These are phyloP conservation scores for Aleiodes testaceus DNA, from an alignment of 2,888 invertebrate genomes.

Conservation along the genomic window DNA sequence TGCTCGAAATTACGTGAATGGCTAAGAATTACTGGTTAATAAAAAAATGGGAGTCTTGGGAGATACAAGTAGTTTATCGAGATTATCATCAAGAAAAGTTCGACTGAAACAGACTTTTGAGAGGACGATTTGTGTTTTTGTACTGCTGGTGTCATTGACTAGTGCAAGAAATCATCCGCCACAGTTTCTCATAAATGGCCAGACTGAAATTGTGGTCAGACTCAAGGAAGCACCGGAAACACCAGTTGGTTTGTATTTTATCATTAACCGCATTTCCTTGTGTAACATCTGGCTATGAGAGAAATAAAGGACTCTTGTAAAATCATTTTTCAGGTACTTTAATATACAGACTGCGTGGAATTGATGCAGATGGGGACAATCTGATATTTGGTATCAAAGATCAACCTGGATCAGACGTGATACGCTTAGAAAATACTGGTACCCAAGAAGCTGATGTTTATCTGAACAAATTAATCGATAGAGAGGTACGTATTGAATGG, in stretches of 20 bases:
- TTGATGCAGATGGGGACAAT: slow-evolving; percentile 90
- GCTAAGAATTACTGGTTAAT: not conserved
- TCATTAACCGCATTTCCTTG: not conserved
- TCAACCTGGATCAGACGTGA: slow-evolving; percentile 86
- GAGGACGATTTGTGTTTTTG: slow-evolving; percentile 52
- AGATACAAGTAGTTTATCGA: slow-evolving; percentile 44
- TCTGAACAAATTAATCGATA: slow-evolving; percentile 90
- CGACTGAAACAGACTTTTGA: slow-evolving; percentile 52
- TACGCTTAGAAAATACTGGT: slow-evolving; percentile 87
- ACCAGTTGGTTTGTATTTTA: slow-evolving; percentile 81
- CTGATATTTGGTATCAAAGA: slow-evolving; percentile 88
- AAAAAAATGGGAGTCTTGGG: not conserved
- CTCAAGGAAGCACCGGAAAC: slow-evolving; percentile 91
- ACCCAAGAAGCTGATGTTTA: slow-evolving; percentile 90
- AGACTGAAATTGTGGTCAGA: slow-evolving; percentile 92
- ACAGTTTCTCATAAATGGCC: slow-evolving; percentile 89
- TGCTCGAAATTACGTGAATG: not conserved
- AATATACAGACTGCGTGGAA: slow-evolving; percentile 87
- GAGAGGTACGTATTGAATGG: slow-evolving; percentile 79
- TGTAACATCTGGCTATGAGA: not conserved
- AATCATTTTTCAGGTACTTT: slow-evolving; percentile 79
- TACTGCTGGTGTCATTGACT: slow-evolving; percentile 56
- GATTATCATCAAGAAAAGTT: slow-evolving; percentile 52
- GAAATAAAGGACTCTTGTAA: slow-evolving; percentile 3
- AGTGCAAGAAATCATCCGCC: slow-evolving; percentile 83